Evolutionary conservation across 1,140 invertebrate genomes (phyloP), one percentile per base, ranked within the genome.

Genomic region (Thaumatotibia leucotreta): DNA sequence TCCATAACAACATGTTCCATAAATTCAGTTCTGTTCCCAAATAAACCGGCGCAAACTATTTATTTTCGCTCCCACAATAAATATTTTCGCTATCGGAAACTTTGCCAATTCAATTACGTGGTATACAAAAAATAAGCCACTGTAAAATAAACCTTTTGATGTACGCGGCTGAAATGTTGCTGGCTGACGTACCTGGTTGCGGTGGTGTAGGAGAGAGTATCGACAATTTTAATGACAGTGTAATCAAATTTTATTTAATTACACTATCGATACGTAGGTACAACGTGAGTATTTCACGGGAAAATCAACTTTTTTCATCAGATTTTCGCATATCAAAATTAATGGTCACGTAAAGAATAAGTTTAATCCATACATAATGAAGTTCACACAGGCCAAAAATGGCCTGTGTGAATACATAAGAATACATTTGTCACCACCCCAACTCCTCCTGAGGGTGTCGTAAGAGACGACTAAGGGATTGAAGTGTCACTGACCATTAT

Each of bases 121-220:
- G 24, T 33, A 50, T 61, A 70, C 68, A 74, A 77, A 73, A 80
- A 74, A 81, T 73, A 76, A 50, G 67, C 73, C 65, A 76, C 67
- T 71, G 73, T 71, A 75, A 78, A 75, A 79, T 74, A 76, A 74
- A 77, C 76, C 74, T 80, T 79, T 80, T 79, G 75, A 81, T 77
- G 75, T 72, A 64, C 65, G 65, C 63, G 33, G 20, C 54, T 67
- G 71, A 67, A 58, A 29, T 17, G 52, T 27, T 11, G 23, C 1
- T 24, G 52, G 14, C 2, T 58, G 52, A 29, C 52, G 24, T 23
- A 20, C 17, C 27, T 23, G 22, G 4, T 8, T 45, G 39, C 20
- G 39, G 17, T 17, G 39, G 20, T 20, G 8, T 17, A 45, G 20
- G 39, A 45, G 20, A 45, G 8, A n/a, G 39, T 45, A 45, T 45